Base-by-base conservation (phyloP, 30 jellyfish, hydroid and myxozoan genomes). In the Hydractinia echinata region DNA sequence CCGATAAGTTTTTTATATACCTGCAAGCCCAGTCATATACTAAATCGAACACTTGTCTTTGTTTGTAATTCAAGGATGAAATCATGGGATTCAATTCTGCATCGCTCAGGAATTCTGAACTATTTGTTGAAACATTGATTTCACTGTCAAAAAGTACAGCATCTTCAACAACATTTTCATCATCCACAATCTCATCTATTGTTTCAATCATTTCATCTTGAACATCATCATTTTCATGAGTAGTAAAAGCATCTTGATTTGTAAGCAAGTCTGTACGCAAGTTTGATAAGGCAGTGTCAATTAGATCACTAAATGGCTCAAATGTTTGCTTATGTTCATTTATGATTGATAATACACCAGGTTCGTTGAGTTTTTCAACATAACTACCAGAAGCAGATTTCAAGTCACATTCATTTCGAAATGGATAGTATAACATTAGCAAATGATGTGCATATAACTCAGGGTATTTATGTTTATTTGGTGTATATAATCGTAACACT, bases 291-390 rank as follows among this genome's bases (percentile, higher is more conserved):
- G 79, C 79, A 68, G 64, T 14, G 50, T 68, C 79, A 11, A 68
- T 55, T 15, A 68, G 13, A 68, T 68, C 79, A 14, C 79, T 18
- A 11, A 68, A 68, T 11, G 67, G 79, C 79, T 68, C 79, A 10
- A 68, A 68, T 14, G 39, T 53, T 11, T 30, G 79, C 39, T 10
- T 53, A 68, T 68, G 7, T 68, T 68, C 8, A 68, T 30, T 30
- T 30, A 30, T 30, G 44, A 30, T 30, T 30, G 44, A 30, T 30
- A 60, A 13, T 13, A 60, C 70, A 13, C 70, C 70, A 13, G 70
- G 70, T 16, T 60, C 70, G 18, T 14, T 13, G 15, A 60, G 70
- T 60, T 60, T 60, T 14, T 60, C 18, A 60, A 16, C 18, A 60
- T 60, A 60, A 16, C 18, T 14, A 2, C 2, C 16, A 13, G 15